A percentile compares a stretch with the other conserved stretches of the same genome.
These are phyloP conservation scores for Tanytarsus gracilentus DNA, from an alignment of 2,888 invertebrate species.

Conservation along the genomic window DNA sequence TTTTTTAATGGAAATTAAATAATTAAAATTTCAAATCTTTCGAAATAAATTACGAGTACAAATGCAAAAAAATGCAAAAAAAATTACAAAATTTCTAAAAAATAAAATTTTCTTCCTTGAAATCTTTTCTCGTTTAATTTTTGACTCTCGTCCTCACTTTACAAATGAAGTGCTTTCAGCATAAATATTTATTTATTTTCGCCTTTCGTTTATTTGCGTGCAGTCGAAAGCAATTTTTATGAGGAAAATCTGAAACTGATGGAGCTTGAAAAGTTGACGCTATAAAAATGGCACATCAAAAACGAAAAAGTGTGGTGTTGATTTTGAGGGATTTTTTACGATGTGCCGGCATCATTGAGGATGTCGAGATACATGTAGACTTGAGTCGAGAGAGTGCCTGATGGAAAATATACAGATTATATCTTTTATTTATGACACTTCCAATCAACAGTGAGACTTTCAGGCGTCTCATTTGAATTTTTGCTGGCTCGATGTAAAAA, in stretches of 20 bases:
- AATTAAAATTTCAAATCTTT: too few species aligned
- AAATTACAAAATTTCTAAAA: too few species aligned
- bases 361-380: not conserved
- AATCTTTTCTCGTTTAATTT: not conserved
- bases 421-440: slow-evolving; percentile 23
- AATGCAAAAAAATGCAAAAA: too few species aligned
- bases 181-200: slow-evolving; percentile 8
- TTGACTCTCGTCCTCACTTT: not conserved
- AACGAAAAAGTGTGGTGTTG: slow-evolving; percentile 3
- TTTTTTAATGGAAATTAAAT: too few species aligned
- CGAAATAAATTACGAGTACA: too few species aligned
- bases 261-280: slow-evolving; percentile 1
- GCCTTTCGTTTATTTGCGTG: not conserved
- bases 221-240: not conserved
- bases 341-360: not conserved
- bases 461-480: slow-evolving; percentile 16
- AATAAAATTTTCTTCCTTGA: too few species aligned
- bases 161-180: not conserved
- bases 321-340: slow-evolving; percentile 2
- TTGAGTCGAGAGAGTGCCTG: not conserved
- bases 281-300: slow-evolving; percentile 4
- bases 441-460: slow-evolving; percentile 13
- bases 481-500: not conserved
- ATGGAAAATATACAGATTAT: not conserved
- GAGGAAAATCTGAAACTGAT: not conserved